Conservation (phyloP, 2,797 vertebrate genomes). For the Macropus fuliginosus region DNA sequence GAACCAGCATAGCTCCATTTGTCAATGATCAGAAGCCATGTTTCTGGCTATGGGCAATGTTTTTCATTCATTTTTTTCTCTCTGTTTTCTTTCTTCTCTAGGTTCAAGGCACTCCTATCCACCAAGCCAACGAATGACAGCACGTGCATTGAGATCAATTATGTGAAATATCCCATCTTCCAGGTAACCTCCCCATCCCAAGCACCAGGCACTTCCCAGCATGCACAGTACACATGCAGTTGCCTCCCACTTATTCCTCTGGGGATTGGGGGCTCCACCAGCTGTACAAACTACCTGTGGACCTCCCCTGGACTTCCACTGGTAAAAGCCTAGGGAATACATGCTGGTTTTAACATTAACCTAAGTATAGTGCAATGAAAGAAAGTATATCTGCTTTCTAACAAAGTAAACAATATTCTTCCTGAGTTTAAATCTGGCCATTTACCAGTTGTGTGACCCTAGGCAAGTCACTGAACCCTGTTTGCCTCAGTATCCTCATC, state of each 20-base stretch:
- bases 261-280: background rate
- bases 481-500: background rate
- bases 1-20: background rate
- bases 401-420: background rate
- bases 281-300: background rate
- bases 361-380: background rate
- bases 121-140: conserved; percentile 95
- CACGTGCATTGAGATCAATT: conserved; percentile 98
- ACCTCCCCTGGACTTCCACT: background rate
- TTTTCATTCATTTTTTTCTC: conserved; percentile 7
- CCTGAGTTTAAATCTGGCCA: background rate
- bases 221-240: accelerated
- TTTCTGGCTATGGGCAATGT: no score
- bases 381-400: background rate
- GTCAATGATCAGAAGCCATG: background rate
- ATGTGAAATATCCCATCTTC: conserved; percentile 99
- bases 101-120: conserved; percentile 98
- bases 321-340: background rate
- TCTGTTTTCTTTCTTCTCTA: conserved; percentile 79
- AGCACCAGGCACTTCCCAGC: background rate
- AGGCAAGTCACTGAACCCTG: background rate
- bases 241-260: background rate
- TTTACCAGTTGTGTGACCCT: background rate
- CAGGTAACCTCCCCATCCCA: conserved; percentile 88
- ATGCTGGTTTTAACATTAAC: background rate